A percentile compares a stretch with the other conserved stretches of the same genome.
phyloP scores from a whole-genome alignment of 2,113 vertebrate species.

The Clinocottus analis region DNA sequence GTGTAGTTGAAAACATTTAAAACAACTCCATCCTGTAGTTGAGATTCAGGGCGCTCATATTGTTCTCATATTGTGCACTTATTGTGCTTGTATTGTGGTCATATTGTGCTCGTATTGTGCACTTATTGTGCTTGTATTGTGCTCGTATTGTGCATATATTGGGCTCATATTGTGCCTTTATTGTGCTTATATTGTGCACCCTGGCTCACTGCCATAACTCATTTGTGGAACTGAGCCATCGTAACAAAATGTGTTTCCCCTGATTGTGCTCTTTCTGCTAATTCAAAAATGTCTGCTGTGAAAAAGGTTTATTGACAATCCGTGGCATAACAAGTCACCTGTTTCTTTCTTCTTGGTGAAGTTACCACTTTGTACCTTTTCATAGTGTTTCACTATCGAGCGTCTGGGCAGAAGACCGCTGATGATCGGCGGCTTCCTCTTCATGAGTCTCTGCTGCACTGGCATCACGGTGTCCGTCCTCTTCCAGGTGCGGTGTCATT shows the following conservation, averaged over 20 bases:
- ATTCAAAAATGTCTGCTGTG: too few species aligned
- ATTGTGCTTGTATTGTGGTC: too few species aligned
- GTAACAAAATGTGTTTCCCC: background rate
- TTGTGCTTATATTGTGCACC: background rate
- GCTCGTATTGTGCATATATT: too few species aligned
- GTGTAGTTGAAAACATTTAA: background rate
- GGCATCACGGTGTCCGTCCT: slow-evolving; percentile 88
- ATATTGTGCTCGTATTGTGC: too few species aligned
- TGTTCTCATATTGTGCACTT: too few species aligned
- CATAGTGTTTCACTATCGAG: slow-evolving; percentile 90
- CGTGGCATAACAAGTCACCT: background rate
- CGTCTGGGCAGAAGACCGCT: slow-evolving; percentile 88
- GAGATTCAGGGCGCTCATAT: background rate
- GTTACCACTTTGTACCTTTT: slow-evolving; percentile 1
- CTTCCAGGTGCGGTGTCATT: slow-evolving; percentile 83
- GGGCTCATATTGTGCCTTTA: too few species aligned
- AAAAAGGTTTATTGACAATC: too few species aligned
- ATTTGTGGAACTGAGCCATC: background rate
- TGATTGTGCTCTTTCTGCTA: background rate
- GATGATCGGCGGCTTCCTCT: slow-evolving; percentile 88
- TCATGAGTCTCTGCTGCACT: slow-evolving; percentile 89
- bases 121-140: too few species aligned
- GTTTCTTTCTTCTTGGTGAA: background rate
- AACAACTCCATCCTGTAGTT: background rate
- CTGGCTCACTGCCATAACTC: background rate